These are phyloP conservation scores for Himalopsyche kuldschensis DNA, from an alignment of 2,888 invertebrate genomes.

Conservation along the genomic window DNA sequence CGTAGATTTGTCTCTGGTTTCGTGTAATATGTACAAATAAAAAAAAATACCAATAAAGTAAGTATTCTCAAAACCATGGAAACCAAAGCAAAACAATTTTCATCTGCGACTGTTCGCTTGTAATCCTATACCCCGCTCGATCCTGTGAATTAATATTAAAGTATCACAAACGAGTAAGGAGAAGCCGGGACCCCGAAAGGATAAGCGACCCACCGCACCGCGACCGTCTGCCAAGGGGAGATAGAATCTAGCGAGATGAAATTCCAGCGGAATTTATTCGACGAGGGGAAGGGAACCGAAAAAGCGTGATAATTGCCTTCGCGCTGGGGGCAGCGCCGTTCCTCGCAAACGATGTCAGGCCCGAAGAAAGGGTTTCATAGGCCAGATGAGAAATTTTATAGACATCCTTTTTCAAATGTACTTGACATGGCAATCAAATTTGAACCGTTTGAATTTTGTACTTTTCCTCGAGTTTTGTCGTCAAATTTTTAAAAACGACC, in stretches of 20 bases:
- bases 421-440: no score
- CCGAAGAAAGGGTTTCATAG: neutral
- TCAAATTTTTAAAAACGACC: no score
- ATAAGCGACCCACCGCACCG: neutral
- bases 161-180: neutral
- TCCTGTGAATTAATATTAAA: neutral
- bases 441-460: no score
- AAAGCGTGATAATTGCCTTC: neutral
- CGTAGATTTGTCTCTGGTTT: no score
- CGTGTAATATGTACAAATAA: no score
- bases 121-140: neutral
- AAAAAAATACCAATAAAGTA: no score
- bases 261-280: neutral
- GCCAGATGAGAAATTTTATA: neutral
- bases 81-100: no score
- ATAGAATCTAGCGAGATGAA: neutral
- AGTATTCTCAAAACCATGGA: no score
- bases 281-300: neutral
- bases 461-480: no score
- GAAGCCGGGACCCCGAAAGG: neutral
- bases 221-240: neutral
- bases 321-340: neutral
- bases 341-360: neutral
- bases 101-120: no score
- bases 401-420: no score